A percentile compares a stretch with the other conserved stretches of the same genome.
Conservation (phyloP, 2,797 vertebrate genomes). For the Loris lydekkerianus region DNA sequence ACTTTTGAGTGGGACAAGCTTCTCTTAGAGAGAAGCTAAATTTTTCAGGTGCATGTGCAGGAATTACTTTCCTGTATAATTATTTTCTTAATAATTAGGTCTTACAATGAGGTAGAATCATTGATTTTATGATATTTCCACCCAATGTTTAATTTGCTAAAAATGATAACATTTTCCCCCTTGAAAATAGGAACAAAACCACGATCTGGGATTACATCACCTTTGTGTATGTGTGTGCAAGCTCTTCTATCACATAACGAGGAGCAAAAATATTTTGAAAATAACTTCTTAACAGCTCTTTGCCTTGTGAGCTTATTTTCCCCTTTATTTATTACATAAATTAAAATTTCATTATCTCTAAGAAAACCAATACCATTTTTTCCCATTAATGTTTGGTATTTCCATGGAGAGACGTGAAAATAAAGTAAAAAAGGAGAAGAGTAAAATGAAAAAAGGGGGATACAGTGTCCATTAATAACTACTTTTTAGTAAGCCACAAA, state of each 20-base stretch:
- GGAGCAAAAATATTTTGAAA: constrained; percentile 38
- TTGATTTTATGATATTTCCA: neutral
- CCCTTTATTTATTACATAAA: constrained; percentile 29
- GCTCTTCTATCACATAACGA: neutral
- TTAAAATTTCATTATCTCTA: constrained; percentile 49
- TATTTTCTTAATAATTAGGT: neutral
- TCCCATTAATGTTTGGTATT: neutral
- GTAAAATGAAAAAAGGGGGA: neutral
- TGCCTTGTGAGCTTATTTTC: constrained; percentile 14
- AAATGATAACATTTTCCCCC: neutral
- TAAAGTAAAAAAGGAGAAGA: neutral
- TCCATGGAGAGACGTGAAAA: neutral
- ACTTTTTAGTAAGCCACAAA: neutral
- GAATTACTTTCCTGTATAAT: neutral
- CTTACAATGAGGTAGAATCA: neutral
- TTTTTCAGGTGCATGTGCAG: neutral
- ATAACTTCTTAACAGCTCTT: neutral
- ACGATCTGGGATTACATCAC: neutral
- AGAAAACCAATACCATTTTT: constrained; percentile 7
- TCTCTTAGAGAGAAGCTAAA: neutral
- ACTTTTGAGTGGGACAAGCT: neutral
- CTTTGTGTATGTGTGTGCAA: neutral
- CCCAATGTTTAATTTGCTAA: constrained; percentile 14
- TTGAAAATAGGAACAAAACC: neutral
- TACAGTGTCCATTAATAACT: neutral